These are phyloP conservation scores for Colistium nudipinnis DNA, from an alignment of 2,113 vertebrate genomes.

Conservation along the genomic window DNA sequence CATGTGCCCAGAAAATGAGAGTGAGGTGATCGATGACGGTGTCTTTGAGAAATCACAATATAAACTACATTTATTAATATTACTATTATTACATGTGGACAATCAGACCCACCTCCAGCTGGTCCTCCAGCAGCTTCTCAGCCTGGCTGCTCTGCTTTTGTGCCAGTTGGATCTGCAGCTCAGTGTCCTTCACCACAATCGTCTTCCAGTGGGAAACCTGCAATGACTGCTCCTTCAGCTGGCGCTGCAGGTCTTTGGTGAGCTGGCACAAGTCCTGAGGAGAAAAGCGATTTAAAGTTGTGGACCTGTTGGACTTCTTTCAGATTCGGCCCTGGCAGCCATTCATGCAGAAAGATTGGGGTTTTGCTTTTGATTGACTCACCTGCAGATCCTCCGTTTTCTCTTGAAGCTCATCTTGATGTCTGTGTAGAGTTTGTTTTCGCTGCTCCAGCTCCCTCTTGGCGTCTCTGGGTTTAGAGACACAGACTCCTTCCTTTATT, in stretches of 20 bases:
- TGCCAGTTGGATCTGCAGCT: conserved; percentile 15
- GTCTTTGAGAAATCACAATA: no score
- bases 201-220: neutral
- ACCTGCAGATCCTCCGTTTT: conserved; percentile 37
- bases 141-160: conserved; percentile 14
- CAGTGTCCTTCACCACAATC: neutral
- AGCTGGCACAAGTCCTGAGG: neutral
- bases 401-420: neutral
- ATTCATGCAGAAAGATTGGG: neutral
- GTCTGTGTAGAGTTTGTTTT: conserved; percentile 1
- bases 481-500: neutral
- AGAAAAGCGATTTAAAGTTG: neutral
- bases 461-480: conserved; percentile 26
- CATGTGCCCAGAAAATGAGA: no score
- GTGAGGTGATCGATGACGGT: no score
- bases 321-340: neutral
- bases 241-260: neutral
- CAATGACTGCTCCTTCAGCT: neutral
- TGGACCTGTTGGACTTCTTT: neutral
- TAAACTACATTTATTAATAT: no score
- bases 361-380: conserved; percentile 1
- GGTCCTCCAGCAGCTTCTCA: conserved; percentile 26
- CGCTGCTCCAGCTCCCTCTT: conserved; percentile 15
- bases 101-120: conserved; percentile 46
- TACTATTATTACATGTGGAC: no score